Evolutionary conservation across 2,888 invertebrate genomes (phyloP), one percentile per base, ranked within the genome.

Genomic region (Ctenicera cuprea): DNA sequence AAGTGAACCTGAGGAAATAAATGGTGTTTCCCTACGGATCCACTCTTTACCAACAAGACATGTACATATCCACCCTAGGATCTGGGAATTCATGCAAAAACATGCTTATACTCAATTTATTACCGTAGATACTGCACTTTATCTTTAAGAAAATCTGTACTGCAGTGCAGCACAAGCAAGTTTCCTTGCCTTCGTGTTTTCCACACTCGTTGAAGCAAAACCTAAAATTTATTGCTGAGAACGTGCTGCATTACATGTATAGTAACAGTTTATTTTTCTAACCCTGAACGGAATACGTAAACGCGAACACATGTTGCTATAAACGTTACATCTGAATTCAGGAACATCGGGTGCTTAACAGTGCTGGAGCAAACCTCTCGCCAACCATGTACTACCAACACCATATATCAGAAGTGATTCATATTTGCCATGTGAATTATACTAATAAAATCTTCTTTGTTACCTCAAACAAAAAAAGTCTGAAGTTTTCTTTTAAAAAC

Each of bases 221-320:
- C 59, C 20, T 37, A 22, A 59, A 38, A 38, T 59, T 59, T 54
- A 54, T 54, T 26, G 54, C 54, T 22, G 38, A 7, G 38, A 38
- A 59, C 38, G 59, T 59, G 59, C n/a, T 20, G 20, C 59, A 38
- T 38, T 59, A 38, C 59, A 38, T 12, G 38, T 59, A 38, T 33
- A 38, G 37, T 38, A 59, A 59, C 18, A 38, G 59, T 59, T 59
- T 59, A 38, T 38, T 59, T 59, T 59, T 59, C 59, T 59, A 59
- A 38, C 18, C 38, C 30, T 30, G 59, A 37, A 38, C 18, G 11
- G 38, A 38, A 59, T 38, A 38, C 38, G 59, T 38, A 59, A 38
- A 59, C 59, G 16, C 14, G 38, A 59, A 38, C 59, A 59, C 59
- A 38, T 59, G 59, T 59, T 59, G 38, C 59, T 59, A 9, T 8